Conservation (phyloP, 2,888 invertebrate species). For the Campoplex nolae region DNA sequence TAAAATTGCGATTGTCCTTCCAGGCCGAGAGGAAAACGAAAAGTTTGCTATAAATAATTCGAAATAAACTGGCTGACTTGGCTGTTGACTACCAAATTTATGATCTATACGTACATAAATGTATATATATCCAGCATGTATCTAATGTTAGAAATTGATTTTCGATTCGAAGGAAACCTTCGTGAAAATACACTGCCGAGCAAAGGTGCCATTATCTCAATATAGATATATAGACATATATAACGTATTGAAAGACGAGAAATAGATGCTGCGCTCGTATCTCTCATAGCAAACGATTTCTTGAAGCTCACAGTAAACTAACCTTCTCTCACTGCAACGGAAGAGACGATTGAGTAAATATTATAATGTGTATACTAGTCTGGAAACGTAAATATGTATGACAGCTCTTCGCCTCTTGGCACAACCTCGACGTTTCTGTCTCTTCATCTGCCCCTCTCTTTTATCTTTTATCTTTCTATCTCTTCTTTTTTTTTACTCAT, state of each 20-base stretch:
- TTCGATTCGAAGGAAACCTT: conserved; percentile 43
- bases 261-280: background rate
- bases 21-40: background rate
- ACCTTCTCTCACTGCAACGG: conserved; percentile 61
- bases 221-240: background rate
- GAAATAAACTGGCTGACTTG: conserved; percentile 35
- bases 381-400: conserved; percentile 65
- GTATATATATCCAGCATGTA: background rate
- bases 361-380: conserved; percentile 62
- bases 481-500: too few species aligned
- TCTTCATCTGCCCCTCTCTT: conserved; percentile 1
- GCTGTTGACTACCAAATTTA: conserved; percentile 45
- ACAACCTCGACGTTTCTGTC: conserved; percentile 64
- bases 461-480: conserved; percentile 9
- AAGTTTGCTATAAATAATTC: conserved; percentile 37
- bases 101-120: conserved; percentile 6
- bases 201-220: conserved; percentile 37
- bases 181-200: conserved; percentile 15
- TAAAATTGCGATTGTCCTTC: conserved; percentile 6
- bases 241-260: background rate
- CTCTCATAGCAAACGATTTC: conserved; percentile 53
- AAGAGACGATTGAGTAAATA: conserved; percentile 65
- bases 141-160: conserved; percentile 52
- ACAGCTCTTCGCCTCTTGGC: conserved; percentile 53
- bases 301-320: conserved; percentile 53